A percentile compares a stretch with the other conserved stretches of the same genome.
Evolutionary conservation across 1,140 invertebrate species (phyloP).

Genomic region (Zaprionus taronus): DNA sequence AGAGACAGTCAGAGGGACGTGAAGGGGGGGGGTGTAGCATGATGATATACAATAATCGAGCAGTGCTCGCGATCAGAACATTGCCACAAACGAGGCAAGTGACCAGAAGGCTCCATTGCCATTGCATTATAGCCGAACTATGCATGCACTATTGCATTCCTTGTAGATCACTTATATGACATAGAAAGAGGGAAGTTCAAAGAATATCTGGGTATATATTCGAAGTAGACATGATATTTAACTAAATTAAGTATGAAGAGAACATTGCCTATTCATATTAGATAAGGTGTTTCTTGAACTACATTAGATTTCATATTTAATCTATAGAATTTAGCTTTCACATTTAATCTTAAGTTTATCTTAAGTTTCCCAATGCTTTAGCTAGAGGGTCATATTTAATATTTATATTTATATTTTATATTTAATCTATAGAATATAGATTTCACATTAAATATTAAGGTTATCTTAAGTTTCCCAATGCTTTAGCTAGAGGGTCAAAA

Average conservation of each 20-base stretch:
- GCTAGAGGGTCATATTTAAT: too few relatives aligned
- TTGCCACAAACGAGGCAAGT: conserved; percentile 65
- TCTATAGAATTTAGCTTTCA: too few relatives aligned
- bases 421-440: too few relatives aligned
- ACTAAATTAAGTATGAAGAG: too few relatives aligned
- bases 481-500: not conserved
- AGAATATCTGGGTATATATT: too few relatives aligned
- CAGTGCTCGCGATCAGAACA: conserved; percentile 70
- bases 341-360: too few relatives aligned
- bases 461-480: not conserved
- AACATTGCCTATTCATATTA: too few relatives aligned
- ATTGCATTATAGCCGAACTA: not conserved
- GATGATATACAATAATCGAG: conserved; percentile 81
- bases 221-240: too few relatives aligned
- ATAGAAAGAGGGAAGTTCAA: not conserved
- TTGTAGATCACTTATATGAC: not conserved
- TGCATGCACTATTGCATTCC: conserved; percentile 6
- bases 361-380: not conserved
- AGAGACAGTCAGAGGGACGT: not conserved
- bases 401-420: too few relatives aligned
- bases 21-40: conserved; percentile 35
- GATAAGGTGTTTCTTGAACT: too few relatives aligned
- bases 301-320: too few relatives aligned
- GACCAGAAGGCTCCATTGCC: conserved; percentile 39
- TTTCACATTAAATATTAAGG: too few relatives aligned